phyloP scores from a whole-genome alignment of 2,113 vertebrate genomes.

The Nematolebias whitei region DNA sequence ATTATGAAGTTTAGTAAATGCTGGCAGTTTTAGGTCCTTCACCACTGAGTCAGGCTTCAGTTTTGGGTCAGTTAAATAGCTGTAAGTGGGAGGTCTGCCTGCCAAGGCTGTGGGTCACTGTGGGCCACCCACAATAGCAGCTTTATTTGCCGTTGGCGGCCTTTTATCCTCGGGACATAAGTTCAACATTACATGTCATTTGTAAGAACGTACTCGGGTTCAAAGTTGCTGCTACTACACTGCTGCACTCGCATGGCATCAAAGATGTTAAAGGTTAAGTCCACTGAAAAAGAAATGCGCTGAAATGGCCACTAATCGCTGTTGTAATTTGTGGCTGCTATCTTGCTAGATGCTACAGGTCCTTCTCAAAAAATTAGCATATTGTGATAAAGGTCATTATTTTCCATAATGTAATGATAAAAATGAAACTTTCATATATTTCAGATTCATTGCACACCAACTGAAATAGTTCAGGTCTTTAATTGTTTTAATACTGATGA shows the following conservation, averaged over 20 bases:
- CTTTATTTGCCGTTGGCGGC: slow-evolving; percentile 73
- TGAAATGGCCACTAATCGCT: too few relatives aligned
- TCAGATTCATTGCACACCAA: too few relatives aligned
- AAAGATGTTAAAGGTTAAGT: slow-evolving; percentile 11
- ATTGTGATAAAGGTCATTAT: too few relatives aligned
- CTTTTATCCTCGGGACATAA: slow-evolving; percentile 52
- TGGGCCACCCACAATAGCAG: slow-evolving; percentile 77
- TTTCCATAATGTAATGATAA: too few relatives aligned
- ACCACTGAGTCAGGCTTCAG: slow-evolving; percentile 61
- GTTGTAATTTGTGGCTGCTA: too few relatives aligned
- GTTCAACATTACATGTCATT: slow-evolving; percentile 57
- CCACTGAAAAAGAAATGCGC: too few relatives aligned
- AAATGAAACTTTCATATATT: too few relatives aligned
- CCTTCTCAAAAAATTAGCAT: too few relatives aligned
- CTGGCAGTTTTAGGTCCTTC: slow-evolving; percentile 50
- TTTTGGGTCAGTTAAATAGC: slow-evolving; percentile 73
- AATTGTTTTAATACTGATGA: too few relatives aligned
- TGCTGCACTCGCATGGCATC: slow-evolving; percentile 31
- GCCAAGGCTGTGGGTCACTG: slow-evolving; percentile 71
- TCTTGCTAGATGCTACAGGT: too few relatives aligned
- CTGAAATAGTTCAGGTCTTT: too few relatives aligned
- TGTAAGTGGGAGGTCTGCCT: slow-evolving; percentile 68
- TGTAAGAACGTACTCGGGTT: slow-evolving; percentile 51
- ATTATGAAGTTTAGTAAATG: slow-evolving; percentile 59
- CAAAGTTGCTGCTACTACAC: slow-evolving; percentile 33